Base-by-base conservation (phyloP, 2,113 vertebrate species). In the Pelecanus crispus region DNA sequence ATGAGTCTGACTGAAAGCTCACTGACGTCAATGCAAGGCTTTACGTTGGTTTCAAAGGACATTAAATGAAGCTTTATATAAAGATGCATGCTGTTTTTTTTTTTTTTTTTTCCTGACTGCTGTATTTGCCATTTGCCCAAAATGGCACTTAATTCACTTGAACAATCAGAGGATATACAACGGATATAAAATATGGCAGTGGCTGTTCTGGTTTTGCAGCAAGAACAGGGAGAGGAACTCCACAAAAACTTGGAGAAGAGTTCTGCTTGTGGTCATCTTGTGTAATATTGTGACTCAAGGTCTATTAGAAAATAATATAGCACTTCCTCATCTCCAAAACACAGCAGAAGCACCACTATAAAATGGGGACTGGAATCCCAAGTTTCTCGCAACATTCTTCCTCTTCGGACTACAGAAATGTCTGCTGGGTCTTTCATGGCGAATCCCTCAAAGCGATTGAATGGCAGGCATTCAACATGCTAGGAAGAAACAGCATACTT, bases 21-120 rank as follows among this genome's bases (percentile, higher is more conserved):
- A 9, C 61, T 95, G 96, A 96, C 86, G 53, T 96, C 91, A 97
- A 36, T 94, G 73, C 56, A 84, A 77, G 45, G 68, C 61, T 94
- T 95, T 94, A 80, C 15, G 7, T 72, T 85, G 80, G 56, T 95
- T 96, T 92, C 92, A 95, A 91, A 96, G 84, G 91, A 86, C 29
- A n/a, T 78, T 92, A 91, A 87, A 85, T 89, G 62, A 89, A 86
- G 61, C 52, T 91, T 94, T 92, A 81, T 94, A 75, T 28, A 91
- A 92, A 95, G 82, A 84, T 20, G 29, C 80, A 65, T 67, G 62
- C 34, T n/a, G n/a, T 72, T 63, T 26, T 3, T 66, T 42, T 55
- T 61, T 66, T 58, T 47, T 34, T 32, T 34, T 49, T 67, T 62
- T 34, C 4, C 68, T 89, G 77, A 84, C 83, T 91, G 44, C 45